A percentile compares a stretch with the other conserved stretches of the same genome.
Conservation (phyloP, 2,888 invertebrate genomes). For the Dioctria linearis region DNA sequence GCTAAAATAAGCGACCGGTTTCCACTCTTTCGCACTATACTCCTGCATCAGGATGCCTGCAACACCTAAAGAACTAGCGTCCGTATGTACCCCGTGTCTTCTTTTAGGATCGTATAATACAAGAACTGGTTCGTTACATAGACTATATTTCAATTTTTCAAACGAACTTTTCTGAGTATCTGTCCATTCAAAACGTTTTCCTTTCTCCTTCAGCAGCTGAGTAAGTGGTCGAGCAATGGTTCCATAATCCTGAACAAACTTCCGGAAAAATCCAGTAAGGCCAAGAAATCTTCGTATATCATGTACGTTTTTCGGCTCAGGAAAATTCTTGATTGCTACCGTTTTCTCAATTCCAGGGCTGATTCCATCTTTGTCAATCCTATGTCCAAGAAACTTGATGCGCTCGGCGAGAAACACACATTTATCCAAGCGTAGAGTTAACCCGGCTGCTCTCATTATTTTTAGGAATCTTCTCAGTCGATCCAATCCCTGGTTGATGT, state of each 20-base stretch:
- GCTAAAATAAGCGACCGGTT: no score
- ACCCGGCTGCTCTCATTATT: constrained; percentile 53
- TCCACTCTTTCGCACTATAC: no score
- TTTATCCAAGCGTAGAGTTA: constrained; percentile 57
- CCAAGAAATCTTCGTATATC: not conserved
- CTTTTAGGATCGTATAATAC: no score
- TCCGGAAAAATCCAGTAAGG: not conserved
- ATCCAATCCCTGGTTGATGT: constrained; percentile 26
- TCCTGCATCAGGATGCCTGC: no score
- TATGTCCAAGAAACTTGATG: constrained; percentile 58
- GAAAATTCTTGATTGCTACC: not conserved
- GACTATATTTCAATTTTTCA: no score
- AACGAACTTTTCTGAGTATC: no score
- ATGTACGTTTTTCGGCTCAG: not conserved
- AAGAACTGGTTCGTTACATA: no score
- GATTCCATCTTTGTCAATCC: constrained; percentile 56
- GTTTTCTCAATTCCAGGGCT: constrained; percentile 51
- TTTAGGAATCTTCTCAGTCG: constrained; percentile 53
- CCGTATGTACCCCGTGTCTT: no score
- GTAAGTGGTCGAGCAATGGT: no score
- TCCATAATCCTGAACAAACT: not conserved
- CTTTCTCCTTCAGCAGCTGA: no score
- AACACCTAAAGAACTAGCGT: no score
- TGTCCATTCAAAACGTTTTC: no score
- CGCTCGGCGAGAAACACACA: constrained; percentile 56